A percentile compares a stretch with the other conserved stretches of the same genome.
Conservation (phyloP, 92 coral and sea anemone genomes). For the Phenganax subtilis region DNA sequence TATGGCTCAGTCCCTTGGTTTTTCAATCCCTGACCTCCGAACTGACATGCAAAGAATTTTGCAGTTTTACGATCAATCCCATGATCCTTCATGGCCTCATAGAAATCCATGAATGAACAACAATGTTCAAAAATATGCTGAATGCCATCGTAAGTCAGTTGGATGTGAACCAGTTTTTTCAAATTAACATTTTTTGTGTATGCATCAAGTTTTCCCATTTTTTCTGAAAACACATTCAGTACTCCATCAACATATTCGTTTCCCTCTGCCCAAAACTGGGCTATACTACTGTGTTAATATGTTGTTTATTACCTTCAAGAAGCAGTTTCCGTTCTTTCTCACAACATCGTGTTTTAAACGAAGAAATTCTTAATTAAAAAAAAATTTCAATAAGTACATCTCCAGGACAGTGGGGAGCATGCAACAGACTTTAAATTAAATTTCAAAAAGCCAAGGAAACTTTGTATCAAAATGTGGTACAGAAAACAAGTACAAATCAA, state of each 20-base stretch:
- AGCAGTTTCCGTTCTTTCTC: conserved; percentile 61
- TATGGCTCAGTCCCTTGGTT: conserved; percentile 59
- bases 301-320: conserved; percentile 62
- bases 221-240: conserved; percentile 45
- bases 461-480: too few relatives aligned
- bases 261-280: not conserved
- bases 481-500: not conserved
- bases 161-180: conserved; percentile 63
- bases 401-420: not conserved
- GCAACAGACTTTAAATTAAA: too few relatives aligned
- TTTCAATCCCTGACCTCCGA: conserved; percentile 70
- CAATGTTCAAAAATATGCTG: conserved; percentile 74
- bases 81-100: conserved; percentile 59
- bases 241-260: not conserved
- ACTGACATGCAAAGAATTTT: conserved; percentile 69
- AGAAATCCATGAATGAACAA: conserved; percentile 86
- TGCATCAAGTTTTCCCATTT: conserved; percentile 68
- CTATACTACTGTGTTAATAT: not conserved
- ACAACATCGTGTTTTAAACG: conserved; percentile 57
- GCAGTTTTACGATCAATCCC: conserved; percentile 86
- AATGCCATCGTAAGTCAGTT: conserved; percentile 70
- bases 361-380: conserved; percentile 51
- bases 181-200: conserved; percentile 68
- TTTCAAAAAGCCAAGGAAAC: too few relatives aligned
- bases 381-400: not conserved